Conservation (phyloP, 2,888 invertebrate genomes). For the Meteorus cinctellus region DNA sequence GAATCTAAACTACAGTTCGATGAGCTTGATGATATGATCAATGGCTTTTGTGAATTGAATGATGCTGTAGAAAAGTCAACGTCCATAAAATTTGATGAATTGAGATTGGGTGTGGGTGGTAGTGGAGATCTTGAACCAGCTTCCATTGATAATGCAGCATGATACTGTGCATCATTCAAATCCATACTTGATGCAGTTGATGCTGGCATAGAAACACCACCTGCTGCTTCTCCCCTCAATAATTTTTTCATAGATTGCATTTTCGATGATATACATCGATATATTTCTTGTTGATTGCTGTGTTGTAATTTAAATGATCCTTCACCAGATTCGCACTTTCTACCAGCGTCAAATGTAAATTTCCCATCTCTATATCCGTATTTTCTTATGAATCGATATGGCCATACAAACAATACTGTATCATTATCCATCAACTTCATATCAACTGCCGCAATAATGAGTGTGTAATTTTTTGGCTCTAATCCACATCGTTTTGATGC, state of each 20-base stretch:
- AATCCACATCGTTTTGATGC: slow-evolving; percentile 86
- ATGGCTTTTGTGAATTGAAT: slow-evolving; percentile 60
- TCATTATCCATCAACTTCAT: slow-evolving; percentile 83
- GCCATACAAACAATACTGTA: slow-evolving; percentile 85
- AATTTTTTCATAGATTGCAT: slow-evolving; percentile 92
- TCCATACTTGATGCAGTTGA: slow-evolving; percentile 75
- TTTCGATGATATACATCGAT: slow-evolving; percentile 85
- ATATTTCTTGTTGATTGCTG: slow-evolving; percentile 88
- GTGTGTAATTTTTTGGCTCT: slow-evolving; percentile 81
- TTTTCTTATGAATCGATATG: slow-evolving; percentile 86
- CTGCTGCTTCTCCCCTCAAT: slow-evolving; percentile 78
- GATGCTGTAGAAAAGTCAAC: slow-evolving; percentile 72
- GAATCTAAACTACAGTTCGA: slow-evolving; percentile 58
- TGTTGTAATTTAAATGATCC: slow-evolving; percentile 88
- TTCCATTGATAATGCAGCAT: slow-evolving; percentile 84
- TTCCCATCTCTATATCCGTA: slow-evolving; percentile 91
- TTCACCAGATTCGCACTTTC: slow-evolving; percentile 90
- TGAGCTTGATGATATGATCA: slow-evolving; percentile 48
- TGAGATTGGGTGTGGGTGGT: slow-evolving; percentile 78
- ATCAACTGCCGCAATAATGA: slow-evolving; percentile 84
- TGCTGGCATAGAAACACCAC: not conserved
- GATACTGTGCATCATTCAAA: slow-evolving; percentile 84
- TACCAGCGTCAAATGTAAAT: slow-evolving; percentile 91
- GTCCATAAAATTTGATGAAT: slow-evolving; percentile 73
- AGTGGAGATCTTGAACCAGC: slow-evolving; percentile 88